A percentile compares a stretch with the other conserved stretches of the same genome.
These are phyloP conservation scores for Dendronephthya gigantea DNA, from an alignment of 64 coral and sea anemone genomes.

Conservation along the genomic window DNA sequence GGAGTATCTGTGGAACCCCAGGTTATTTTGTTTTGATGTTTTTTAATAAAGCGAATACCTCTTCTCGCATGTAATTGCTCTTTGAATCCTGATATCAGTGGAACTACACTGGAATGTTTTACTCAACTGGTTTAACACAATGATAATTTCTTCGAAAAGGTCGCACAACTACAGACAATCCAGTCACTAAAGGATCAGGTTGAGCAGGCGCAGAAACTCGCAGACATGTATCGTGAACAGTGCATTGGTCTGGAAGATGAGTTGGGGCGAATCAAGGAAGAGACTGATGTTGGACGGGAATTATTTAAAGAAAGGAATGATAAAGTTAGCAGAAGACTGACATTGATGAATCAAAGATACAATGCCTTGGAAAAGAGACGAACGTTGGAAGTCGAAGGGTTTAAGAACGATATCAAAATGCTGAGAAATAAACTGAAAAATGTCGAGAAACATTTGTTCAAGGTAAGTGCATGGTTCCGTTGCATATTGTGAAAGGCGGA, in stretches of 20 bases:
- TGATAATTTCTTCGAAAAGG: neutral
- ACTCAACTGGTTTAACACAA: no score
- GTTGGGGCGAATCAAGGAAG: conserved; percentile 69
- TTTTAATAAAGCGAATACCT: neutral
- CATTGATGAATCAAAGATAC: conserved; percentile 84
- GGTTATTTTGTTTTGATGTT: neutral
- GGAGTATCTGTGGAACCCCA: conserved; percentile 69
- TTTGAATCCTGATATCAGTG: no score
- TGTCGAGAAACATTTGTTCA: conserved; percentile 95
- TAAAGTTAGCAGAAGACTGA: conserved; percentile 82
- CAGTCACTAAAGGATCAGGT: conserved; percentile 84
- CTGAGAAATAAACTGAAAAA: conserved; percentile 82
- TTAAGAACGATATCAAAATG: conserved; percentile 91
- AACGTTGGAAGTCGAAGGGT: conserved; percentile 86
- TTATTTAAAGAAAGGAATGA: conserved; percentile 93
- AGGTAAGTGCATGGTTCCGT: conserved; percentile 34
- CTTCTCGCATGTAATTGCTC: no score
- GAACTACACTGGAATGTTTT: no score
- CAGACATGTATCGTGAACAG: conserved; percentile 97
- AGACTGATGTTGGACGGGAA: conserved; percentile 90
- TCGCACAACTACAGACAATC: conserved; percentile 60
- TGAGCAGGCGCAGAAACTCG: conserved; percentile 92
- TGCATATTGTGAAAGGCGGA: neutral
- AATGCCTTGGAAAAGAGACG: conserved; percentile 81
- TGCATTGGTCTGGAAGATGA: conserved; percentile 96